Conservation (phyloP, 2,797 vertebrate species). For the Lates japonicus region DNA sequence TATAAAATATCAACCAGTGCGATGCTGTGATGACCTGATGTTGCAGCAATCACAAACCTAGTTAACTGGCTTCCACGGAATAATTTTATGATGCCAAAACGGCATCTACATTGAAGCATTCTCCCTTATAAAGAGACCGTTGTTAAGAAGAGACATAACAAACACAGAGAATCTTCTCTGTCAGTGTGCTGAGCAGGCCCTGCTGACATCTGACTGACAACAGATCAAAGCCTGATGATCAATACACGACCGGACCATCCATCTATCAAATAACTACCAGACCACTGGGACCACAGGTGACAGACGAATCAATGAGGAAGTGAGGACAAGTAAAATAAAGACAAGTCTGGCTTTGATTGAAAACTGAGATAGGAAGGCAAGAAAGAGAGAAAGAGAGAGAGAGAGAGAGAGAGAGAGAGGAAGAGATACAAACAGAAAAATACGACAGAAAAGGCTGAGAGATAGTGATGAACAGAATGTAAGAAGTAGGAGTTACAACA, state of each 20-base stretch:
- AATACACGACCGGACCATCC: conserved; percentile 31
- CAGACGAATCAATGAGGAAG: conserved; percentile 44
- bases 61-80: no score
- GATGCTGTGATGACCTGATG: not conserved
- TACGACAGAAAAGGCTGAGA: not conserved
- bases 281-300: conserved; percentile 32
- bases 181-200: conserved; percentile 39
- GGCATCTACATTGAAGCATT: not conserved
- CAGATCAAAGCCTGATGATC: conserved; percentile 62
- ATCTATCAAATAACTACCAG: conserved; percentile 50
- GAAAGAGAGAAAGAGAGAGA: not conserved
- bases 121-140: not conserved
- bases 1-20: not conserved
- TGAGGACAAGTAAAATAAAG: conserved; percentile 20
- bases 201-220: conserved; percentile 49
- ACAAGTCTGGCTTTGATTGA: conserved; percentile 21
- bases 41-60: not conserved
- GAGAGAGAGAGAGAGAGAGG: not conserved
- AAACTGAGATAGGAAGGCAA: not conserved
- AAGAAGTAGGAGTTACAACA: not conserved
- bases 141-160: not conserved
- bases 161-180: not conserved
- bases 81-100: not conserved
- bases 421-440: not conserved
- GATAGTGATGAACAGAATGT: no score